Evolutionary conservation across 2,888 invertebrate species (phyloP).

Genomic region (Parnassius smintheus): DNA sequence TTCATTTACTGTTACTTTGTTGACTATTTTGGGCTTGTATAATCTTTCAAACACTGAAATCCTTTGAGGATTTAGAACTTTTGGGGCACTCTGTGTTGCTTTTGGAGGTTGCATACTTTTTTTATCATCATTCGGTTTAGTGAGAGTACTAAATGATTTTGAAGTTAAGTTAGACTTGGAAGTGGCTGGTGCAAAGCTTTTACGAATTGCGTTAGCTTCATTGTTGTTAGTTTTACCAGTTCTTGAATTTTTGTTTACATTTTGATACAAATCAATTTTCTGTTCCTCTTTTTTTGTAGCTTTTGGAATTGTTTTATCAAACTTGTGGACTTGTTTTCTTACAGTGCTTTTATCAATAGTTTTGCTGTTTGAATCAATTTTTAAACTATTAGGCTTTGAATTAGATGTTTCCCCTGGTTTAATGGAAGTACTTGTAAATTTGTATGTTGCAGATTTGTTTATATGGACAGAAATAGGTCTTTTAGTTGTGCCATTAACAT

Average conservation of each 20-base stretch:
- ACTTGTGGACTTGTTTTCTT: conserved; percentile 6
- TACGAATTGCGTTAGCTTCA: conserved; percentile 2
- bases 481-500: conserved; percentile 39
- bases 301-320: neutral
- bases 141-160: conserved; percentile 6
- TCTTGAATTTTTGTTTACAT: conserved; percentile 4
- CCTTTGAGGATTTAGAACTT: conserved; percentile 27
- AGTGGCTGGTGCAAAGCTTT: conserved; percentile 8
- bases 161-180: conserved; percentile 1
- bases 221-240: neutral
- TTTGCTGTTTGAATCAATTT: neutral
- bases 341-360: conserved; percentile 1
- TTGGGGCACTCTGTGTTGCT: conserved; percentile 23
- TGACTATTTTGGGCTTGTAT: conserved; percentile 56
- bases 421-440: neutral
- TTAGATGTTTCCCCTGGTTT: neutral
- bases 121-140: conserved; percentile 32
- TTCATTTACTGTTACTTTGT: conserved; percentile 39
- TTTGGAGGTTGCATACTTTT: conserved; percentile 43
- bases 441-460: conserved; percentile 21
- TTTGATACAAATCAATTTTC: conserved; percentile 2
- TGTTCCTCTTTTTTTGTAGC: neutral
- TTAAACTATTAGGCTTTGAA: neutral
- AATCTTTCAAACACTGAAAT: conserved; percentile 67
- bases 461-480: conserved; percentile 39